Evolutionary conservation across 2,888 invertebrate genomes (phyloP), one percentile per base, ranked within the genome.

Genomic region (Mythimna albipuncta): DNA sequence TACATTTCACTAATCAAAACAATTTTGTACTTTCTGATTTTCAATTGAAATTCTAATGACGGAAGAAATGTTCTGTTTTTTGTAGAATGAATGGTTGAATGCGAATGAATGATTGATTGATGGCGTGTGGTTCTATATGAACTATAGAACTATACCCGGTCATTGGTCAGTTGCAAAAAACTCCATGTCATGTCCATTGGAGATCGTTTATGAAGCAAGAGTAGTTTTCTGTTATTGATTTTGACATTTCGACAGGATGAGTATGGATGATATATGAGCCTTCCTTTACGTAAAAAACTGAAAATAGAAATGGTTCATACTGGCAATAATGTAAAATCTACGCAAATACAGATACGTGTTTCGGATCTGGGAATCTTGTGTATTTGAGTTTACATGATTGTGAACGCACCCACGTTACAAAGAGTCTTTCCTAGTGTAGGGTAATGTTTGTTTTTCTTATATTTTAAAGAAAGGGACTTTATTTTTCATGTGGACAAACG

Each of bases 71-170:
- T 0, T 16, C 4, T 5, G 54, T 70, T 83, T 79, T 82, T 83
- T 69, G 47, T 58, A 6, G 3, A 35, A 58, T 19, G 32, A 32
- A 32, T 3, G 57, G 35, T 58, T 57, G 58, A 69, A 69, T 19
- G n/a, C 13, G 16, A 26, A 26, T 38, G 50, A 64, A 47, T 63
- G 54, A 63, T 64, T 84, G 84, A 81, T 84, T 81, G 81, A 83
- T 81, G 38, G 50, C 13, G 38, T 59, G 69, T 70, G 79, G 75
- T 47, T 47, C 79, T 57, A 50, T 62, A 16, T 79, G 65, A 44
- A 62, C 76, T 81, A 75, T 62, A 10, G 11, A 57, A 26, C 61
- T 55, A 68, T 67, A 58, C 67, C 57, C 26, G 57, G 57, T 58
- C 75, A 62, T 47, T 69, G 69, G 66, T 21, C 55, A 62, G 55